Evolutionary conservation across 2,113 vertebrate species (phyloP).

Genomic region (Cepphus grylle): DNA sequence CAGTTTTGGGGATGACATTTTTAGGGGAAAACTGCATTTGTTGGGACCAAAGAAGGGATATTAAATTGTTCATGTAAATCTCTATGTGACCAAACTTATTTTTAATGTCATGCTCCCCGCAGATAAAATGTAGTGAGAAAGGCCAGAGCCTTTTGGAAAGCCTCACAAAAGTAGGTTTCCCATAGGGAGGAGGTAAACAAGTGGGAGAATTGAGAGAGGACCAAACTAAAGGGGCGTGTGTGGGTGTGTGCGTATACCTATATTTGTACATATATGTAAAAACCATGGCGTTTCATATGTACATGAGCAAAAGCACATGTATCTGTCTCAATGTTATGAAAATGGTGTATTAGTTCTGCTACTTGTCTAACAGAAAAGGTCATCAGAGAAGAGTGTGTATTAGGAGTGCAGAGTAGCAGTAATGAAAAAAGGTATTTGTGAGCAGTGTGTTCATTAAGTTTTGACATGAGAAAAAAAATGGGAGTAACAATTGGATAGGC

Average conservation of each 20-base stretch:
- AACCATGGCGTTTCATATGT: neutral
- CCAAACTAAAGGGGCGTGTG: neutral
- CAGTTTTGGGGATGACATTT: neutral
- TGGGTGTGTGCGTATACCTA: neutral
- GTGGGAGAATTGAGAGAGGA: neutral
- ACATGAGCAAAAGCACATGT: neutral
- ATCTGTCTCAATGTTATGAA: neutral
- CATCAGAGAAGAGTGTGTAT: neutral
- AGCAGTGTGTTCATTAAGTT: neutral
- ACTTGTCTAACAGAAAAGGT: neutral
- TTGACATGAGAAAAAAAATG: neutral
- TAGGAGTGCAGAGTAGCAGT: neutral
- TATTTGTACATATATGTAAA: neutral
- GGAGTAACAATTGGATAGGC: neutral
- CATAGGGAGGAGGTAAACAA: neutral
- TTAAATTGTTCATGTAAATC: neutral
- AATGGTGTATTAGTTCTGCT: neutral
- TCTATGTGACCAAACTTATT: neutral
- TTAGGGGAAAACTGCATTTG: neutral
- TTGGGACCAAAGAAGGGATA: neutral
- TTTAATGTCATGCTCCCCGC: neutral
- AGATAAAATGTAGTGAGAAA: neutral
- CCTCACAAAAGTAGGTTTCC: neutral
- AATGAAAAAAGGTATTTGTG: neutral
- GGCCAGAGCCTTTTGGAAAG: neutral